Percentiles rank a stretch among this genome's conserved stretches.
phyloP scores from a whole-genome alignment of 2,113 vertebrate genomes.

The Oncorhynchus masou region DNA sequence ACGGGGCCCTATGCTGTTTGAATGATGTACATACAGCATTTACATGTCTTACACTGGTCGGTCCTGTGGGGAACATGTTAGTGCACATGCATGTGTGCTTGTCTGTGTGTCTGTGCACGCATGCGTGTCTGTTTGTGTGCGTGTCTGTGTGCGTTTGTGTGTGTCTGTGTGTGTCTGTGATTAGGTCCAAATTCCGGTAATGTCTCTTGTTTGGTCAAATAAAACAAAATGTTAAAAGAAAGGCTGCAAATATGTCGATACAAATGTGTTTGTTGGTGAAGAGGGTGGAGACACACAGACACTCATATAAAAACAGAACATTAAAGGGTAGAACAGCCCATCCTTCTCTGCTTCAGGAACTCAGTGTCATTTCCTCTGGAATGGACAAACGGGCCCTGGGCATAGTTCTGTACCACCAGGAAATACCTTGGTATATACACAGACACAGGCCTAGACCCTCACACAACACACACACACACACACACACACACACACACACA shows the following conservation, averaged over 20 bases:
- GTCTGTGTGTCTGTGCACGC: neutral
- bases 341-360: conserved; percentile 34
- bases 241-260: neutral
- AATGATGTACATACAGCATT: neutral
- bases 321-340: conserved; percentile 15
- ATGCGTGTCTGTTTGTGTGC: neutral
- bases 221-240: no score
- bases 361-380: conserved; percentile 58
- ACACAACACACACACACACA: conserved; percentile 3
- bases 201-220: no score
- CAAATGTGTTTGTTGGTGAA: neutral
- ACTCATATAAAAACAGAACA: neutral
- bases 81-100: conserved; percentile 4
- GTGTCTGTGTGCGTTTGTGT: neutral
- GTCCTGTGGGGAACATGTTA: conserved; percentile 1
- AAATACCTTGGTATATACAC: conserved; percentile 42
- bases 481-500: neutral
- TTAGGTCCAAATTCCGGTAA: no score
- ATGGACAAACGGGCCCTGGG: conserved; percentile 32
- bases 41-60: neutral
- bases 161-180: neutral
- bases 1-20: conserved; percentile 37
- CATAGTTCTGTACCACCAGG: conserved; percentile 31
- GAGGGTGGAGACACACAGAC: neutral
- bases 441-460: neutral